Percentiles rank a stretch among this genome's conserved stretches.
phyloP scores from a whole-genome alignment of 2,113 vertebrate species.

The Thamnaconus septentrionalis region DNA sequence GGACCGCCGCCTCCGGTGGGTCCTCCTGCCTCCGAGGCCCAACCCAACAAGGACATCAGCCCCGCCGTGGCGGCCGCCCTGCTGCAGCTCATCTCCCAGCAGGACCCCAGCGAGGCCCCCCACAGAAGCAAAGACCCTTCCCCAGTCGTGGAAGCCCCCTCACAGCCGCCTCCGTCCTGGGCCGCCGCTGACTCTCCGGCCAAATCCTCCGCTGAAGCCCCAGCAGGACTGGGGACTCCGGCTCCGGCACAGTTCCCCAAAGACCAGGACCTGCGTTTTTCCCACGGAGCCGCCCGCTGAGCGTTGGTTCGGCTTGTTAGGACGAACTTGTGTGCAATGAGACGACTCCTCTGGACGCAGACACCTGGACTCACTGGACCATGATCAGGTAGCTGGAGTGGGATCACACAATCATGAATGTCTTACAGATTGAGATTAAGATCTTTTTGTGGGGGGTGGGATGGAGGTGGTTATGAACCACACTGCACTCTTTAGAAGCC shows the following conservation, averaged over 20 bases:
- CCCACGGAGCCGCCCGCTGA: slow-evolving; percentile 81
- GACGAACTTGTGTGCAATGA: slow-evolving; percentile 62
- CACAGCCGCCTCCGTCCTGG: slow-evolving; percentile 50
- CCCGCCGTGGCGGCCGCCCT: slow-evolving; percentile 88
- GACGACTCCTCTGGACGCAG: slow-evolving; percentile 55
- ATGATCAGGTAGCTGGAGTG: slow-evolving; percentile 64
- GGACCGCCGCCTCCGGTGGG: slow-evolving; percentile 71
- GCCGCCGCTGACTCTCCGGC: slow-evolving; percentile 36
- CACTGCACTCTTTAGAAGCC: not conserved
- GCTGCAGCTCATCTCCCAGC: slow-evolving; percentile 92
- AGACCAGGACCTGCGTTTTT: slow-evolving; percentile 95
- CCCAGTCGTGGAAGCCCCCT: slow-evolving; percentile 35
- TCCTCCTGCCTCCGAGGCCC: slow-evolving; percentile 31
- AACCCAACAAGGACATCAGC: slow-evolving; percentile 78
- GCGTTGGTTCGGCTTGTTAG: slow-evolving; percentile 50
- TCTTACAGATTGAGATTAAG: slow-evolving; percentile 43
- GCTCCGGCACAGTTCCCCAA: slow-evolving; percentile 83
- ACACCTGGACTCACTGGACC: slow-evolving; percentile 60
- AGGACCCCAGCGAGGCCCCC: slow-evolving; percentile 77
- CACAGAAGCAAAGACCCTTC: slow-evolving; percentile 64
- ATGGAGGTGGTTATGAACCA: not conserved
- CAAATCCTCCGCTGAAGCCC: slow-evolving; percentile 49
- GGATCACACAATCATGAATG: slow-evolving; percentile 50
- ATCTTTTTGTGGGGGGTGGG: not conserved
- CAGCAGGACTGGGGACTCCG: slow-evolving; percentile 36